These are phyloP conservation scores for Pristionchus japonicus DNA, from an alignment of 2,888 invertebrate genomes.

Conservation along the genomic window DNA sequence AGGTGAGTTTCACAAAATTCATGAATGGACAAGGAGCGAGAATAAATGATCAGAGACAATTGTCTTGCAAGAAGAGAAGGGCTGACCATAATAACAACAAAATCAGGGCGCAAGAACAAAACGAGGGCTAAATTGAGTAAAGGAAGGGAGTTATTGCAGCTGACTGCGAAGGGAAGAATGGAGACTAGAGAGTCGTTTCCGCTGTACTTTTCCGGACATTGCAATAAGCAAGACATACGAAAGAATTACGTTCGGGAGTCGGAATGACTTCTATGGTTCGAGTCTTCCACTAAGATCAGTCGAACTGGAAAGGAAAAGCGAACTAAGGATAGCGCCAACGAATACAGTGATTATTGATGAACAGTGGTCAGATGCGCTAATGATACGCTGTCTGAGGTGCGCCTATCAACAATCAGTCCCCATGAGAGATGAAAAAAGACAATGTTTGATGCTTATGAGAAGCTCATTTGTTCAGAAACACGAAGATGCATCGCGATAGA, in stretches of 20 bases:
- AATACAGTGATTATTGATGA: not conserved
- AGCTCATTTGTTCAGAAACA: not conserved
- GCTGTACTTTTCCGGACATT: conserved; percentile 13
- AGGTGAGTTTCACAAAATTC: not conserved
- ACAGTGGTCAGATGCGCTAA: not conserved
- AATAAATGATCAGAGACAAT: not conserved
- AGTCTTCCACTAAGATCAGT: not conserved
- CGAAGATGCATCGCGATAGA: not conserved
- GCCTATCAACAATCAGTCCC: not conserved
- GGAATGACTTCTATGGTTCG: too few species aligned
- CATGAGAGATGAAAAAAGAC: not conserved
- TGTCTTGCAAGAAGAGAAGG: not conserved
- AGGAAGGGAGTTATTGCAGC: not conserved
- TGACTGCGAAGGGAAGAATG: not conserved
- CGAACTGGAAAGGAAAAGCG: not conserved
- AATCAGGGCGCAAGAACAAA: conserved; percentile 12
- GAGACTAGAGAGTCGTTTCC: not conserved
- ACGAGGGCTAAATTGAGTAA: not conserved
- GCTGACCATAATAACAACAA: not conserved
- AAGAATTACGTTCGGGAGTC: not conserved
- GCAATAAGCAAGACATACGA: not conserved
- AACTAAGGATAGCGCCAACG: not conserved
- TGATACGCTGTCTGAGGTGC: not conserved
- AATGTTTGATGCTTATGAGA: not conserved
- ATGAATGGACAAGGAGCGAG: not conserved